Evolutionary conservation across 1,140 invertebrate genomes (phyloP).

Genomic region (Sycophaga agraensis): DNA sequence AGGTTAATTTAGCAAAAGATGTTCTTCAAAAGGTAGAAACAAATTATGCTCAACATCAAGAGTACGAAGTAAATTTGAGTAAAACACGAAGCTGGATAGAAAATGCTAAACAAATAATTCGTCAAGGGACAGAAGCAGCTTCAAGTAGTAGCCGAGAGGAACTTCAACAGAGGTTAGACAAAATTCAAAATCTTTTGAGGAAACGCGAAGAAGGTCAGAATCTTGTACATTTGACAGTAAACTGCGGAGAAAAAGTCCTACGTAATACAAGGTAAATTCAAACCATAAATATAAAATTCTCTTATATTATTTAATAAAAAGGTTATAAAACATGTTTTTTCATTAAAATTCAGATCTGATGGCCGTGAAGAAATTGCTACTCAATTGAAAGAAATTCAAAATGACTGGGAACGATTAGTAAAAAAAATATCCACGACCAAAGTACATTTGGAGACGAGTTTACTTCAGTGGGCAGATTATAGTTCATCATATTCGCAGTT

Average conservation of each 20-base stretch:
- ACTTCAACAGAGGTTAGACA: conserved; percentile 78
- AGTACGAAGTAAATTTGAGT: conserved; percentile 77
- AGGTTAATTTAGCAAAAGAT: conserved; percentile 89
- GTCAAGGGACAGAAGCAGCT: conserved; percentile 75
- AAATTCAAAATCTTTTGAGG: conserved; percentile 78
- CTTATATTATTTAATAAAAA: not conserved
- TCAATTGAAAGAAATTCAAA: conserved; percentile 87
- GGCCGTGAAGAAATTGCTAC: conserved; percentile 85
- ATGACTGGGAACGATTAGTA: conserved; percentile 88
- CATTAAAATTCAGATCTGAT: conserved; percentile 73
- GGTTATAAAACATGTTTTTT: not conserved
- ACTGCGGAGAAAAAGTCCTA: conserved; percentile 89
- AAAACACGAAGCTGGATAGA: conserved; percentile 89
- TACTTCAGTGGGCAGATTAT: conserved; percentile 95
- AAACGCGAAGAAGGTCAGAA: conserved; percentile 90
- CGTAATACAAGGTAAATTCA: conserved; percentile 24
- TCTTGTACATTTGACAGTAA: conserved; percentile 85
- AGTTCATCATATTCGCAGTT: conserved; percentile 88
- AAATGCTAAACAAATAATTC: conserved; percentile 79
- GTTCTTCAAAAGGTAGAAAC: conserved; percentile 90
- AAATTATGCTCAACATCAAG: conserved; percentile 83
- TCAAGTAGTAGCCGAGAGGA: conserved; percentile 81
- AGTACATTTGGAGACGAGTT: conserved; percentile 86
- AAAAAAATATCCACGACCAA: conserved; percentile 91
- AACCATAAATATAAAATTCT: not conserved